Evolutionary conservation across 2,797 vertebrate genomes (phyloP).

Genomic region (Lepidocolaptes lacrymiger): DNA sequence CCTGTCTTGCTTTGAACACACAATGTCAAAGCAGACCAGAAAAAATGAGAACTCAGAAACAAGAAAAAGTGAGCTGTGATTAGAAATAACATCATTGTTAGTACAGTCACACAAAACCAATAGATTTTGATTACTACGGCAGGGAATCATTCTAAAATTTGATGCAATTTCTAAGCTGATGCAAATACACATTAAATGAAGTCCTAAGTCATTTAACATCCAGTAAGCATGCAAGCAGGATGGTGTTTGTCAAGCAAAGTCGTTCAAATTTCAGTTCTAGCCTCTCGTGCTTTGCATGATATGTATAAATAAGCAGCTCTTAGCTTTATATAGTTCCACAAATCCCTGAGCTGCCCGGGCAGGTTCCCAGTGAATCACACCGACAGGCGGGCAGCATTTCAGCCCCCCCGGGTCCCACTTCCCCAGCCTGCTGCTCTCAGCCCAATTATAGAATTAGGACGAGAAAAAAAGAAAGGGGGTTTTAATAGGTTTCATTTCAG

Average conservation of each 20-base stretch:
- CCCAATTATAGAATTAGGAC: accelerated
- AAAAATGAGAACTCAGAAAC: neutral
- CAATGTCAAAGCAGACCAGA: neutral
- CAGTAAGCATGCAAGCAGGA: neutral
- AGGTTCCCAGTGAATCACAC: neutral
- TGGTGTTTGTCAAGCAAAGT: neutral
- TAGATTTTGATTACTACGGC: neutral
- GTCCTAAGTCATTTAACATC: neutral
- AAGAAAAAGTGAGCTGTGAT: accelerated
- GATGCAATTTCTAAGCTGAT: neutral
- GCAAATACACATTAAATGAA: neutral
- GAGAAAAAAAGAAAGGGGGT: neutral
- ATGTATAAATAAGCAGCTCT: neutral
- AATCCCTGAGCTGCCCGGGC: neutral
- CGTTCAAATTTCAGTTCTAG: neutral
- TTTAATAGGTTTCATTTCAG: neutral
- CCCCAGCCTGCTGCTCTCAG: neutral
- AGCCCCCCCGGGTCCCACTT: neutral
- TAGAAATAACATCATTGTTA: neutral
- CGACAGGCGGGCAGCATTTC: accelerated
- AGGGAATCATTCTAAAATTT: neutral
- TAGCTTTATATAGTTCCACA: accelerated
- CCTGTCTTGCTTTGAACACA: neutral
- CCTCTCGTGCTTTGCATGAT: neutral
- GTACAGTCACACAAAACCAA: neutral